These are phyloP conservation scores for Neomorphus geoffroyi DNA, from an alignment of 2,797 vertebrate species.

Conservation along the genomic window DNA sequence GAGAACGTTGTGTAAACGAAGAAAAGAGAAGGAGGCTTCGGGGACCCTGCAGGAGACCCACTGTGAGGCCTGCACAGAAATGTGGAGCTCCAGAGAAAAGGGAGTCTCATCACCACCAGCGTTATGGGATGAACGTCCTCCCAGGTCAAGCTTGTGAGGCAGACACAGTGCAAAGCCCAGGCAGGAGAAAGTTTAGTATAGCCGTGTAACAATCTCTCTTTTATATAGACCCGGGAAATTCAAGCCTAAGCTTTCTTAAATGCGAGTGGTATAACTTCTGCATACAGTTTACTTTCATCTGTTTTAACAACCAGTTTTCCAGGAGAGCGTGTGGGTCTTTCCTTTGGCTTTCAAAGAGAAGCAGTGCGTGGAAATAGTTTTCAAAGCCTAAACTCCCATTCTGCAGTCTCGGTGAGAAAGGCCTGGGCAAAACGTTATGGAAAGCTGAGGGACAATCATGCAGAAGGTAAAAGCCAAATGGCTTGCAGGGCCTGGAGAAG, in stretches of 20 bases:
- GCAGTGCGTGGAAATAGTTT: not conserved
- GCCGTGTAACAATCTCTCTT: not conserved
- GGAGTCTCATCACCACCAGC: not conserved
- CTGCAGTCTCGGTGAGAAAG: not conserved
- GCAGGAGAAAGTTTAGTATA: not conserved
- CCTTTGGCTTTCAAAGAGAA: not conserved
- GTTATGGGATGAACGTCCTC: not conserved
- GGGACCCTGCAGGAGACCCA: not conserved
- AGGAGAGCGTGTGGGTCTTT: not conserved
- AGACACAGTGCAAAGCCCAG: fast-evolving
- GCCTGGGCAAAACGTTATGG: not conserved
- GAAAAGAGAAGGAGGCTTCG: not conserved
- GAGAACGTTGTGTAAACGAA: not conserved
- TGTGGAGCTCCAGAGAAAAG: not conserved
- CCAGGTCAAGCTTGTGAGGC: not conserved
- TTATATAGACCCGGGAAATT: not conserved
- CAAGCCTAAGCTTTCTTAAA: not conserved
- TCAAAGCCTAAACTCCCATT: fast-evolving
- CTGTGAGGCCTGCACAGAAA: not conserved
- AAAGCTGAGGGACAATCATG: not conserved
- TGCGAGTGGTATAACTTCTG: not conserved
- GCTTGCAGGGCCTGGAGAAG: not conserved
- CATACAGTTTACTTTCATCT: not conserved
- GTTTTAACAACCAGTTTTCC: not conserved
- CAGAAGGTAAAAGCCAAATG: not conserved